Base-by-base conservation (phyloP, 1,140 invertebrate species). In the Meteorus sp. region DNA sequence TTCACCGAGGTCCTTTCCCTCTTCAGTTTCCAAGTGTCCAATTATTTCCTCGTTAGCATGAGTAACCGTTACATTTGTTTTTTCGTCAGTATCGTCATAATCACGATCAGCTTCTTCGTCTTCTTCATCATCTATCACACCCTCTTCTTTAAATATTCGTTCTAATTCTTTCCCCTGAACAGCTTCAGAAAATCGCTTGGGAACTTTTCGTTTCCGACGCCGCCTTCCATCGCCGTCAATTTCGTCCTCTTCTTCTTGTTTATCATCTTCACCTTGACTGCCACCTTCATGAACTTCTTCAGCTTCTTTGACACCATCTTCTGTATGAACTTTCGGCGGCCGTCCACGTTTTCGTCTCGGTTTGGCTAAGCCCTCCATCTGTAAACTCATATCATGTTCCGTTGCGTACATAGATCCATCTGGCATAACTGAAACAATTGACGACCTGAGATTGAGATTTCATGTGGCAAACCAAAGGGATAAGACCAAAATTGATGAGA, bases 131-230 rank as follows among this genome's bases (percentile, higher is more conserved):
- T 88, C 87, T 51, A 85, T 86, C 2, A 89, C 84, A 22, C 88
- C 88, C 75, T 88, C 86, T 67, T 89, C 86, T 65, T 84, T 83
- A 55, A 89, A 86, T 63, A 90, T 87, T 66, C 84, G 80, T 67
- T 89, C 87, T 39, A 90, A 73, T 77, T 90, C 88, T 76, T 88
- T 88, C 0, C 88, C 88, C 81, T 88, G 86, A 11, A 89, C 84
- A 59, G 82, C 83, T 79, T 88, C 87, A 64, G 82, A 83, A 64
- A 83, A 89, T 66, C 87, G 80, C 64, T 84, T 83, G 2, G 88
- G 88, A 43, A 85, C 83, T 81, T 87, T 88, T 57, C 86, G 82
- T 66, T 74, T 77, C 52, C 82, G 72, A 27, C 82, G 77, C 43
- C 84, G 77, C 65, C 85, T 85, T 13, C 83, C 82, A 62, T 82